These are phyloP conservation scores for Drymodes brunneopygia DNA, from an alignment of 2,113 vertebrate genomes.

Conservation along the genomic window DNA sequence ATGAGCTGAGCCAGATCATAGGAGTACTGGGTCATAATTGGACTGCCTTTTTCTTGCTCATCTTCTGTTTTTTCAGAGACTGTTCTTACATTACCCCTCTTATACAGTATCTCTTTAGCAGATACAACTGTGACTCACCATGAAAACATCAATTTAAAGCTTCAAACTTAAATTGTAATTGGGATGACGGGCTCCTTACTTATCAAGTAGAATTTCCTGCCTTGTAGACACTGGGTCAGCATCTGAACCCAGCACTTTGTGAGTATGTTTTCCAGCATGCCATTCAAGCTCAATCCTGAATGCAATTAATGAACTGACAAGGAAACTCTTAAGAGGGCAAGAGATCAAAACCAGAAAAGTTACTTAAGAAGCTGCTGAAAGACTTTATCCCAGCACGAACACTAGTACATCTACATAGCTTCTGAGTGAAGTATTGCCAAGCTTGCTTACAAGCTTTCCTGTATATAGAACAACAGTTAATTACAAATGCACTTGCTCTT, in stretches of 20 bases:
- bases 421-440: background rate
- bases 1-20: background rate
- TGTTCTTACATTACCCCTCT: background rate
- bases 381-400: background rate
- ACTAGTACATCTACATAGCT: background rate
- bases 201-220: background rate
- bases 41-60: background rate
- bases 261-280: background rate
- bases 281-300: background rate
- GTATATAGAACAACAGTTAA: background rate
- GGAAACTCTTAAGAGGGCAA: background rate
- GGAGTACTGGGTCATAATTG: background rate
- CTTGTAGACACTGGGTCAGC: background rate
- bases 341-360: background rate
- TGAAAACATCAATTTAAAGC: background rate
- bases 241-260: background rate
- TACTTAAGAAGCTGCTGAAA: background rate
- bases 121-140: background rate
- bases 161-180: background rate
- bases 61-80: background rate
- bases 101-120: fast-evolving
- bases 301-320: background rate
- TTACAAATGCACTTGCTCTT: background rate
- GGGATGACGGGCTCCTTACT: background rate
- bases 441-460: background rate